phyloP scores from a whole-genome alignment of 2,113 vertebrate species.

The Megaptera novaeangliae region DNA sequence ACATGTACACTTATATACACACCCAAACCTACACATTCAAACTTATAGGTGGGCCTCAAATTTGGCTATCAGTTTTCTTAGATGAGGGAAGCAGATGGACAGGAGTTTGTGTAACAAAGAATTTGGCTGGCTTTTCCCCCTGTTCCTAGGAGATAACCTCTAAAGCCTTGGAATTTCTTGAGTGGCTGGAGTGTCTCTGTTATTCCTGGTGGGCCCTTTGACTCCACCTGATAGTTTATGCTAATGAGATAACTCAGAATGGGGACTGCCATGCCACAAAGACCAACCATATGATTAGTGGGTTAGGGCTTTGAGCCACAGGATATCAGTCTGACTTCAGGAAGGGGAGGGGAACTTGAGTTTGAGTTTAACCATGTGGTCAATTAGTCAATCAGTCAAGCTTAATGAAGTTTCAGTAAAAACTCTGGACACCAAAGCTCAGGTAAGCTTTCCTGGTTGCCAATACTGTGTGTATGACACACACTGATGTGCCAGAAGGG shows the following conservation, averaged over 20 bases:
- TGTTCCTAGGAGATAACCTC: neutral
- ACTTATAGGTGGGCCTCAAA: neutral
- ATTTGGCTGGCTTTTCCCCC: neutral
- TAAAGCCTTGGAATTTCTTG: neutral
- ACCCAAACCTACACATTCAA: neutral
- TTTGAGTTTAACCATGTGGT: neutral
- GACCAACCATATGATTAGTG: neutral
- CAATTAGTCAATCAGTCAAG: neutral
- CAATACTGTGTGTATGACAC: neutral
- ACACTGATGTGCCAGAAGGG: neutral
- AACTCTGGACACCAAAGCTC: neutral
- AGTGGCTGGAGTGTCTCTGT: neutral
- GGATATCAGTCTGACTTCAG: neutral
- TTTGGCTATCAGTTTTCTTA: neutral
- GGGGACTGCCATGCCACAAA: neutral
- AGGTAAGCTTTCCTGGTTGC: neutral
- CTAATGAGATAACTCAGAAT: neutral
- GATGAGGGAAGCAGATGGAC: neutral
- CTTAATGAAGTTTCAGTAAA: neutral
- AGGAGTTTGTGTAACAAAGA: neutral
- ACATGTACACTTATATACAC: accelerated
- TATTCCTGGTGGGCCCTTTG: neutral
- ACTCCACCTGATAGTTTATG: neutral
- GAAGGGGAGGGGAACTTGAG: neutral
- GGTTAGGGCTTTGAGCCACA: neutral